Conservation (phyloP, 1,140 invertebrate genomes). For the Trichonephila inaurata region DNA sequence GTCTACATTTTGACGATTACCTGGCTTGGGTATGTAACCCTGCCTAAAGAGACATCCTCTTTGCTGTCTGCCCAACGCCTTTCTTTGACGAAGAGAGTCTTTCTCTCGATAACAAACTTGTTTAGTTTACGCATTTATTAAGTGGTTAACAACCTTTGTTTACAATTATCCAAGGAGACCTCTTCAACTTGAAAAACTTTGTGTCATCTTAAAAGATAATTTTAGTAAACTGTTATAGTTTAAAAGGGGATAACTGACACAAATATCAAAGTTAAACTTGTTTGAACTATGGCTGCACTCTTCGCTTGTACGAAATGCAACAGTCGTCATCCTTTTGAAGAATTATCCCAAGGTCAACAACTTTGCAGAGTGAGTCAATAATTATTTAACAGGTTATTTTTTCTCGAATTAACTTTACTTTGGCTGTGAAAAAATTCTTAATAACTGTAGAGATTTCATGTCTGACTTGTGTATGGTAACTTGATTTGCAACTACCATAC, state of each 20-base stretch:
- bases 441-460: too few species aligned
- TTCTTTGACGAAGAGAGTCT: neutral
- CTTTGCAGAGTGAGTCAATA: conserved; percentile 92
- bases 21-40: too few species aligned
- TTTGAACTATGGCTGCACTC: conserved; percentile 69
- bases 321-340: conserved; percentile 96
- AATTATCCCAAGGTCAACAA: conserved; percentile 95
- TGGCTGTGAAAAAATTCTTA: too few species aligned
- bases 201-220: neutral
- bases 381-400: neutral
- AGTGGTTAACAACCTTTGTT: conserved; percentile 54
- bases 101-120: neutral
- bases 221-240: neutral
- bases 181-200: neutral
- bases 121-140: conserved; percentile 39
- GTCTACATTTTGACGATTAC: too few species aligned
- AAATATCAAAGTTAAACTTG: neutral
- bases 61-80: too few species aligned
- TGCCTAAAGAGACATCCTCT: too few species aligned
- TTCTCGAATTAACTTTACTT: too few species aligned
- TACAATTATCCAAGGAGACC: neutral
- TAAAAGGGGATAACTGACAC: neutral
- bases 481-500: neutral
- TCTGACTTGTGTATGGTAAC: neutral
- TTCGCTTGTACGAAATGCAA: conserved; percentile 98